Percentiles rank a stretch among this genome's conserved stretches.
Evolutionary conservation across 2,797 vertebrate species (phyloP).

Genomic region (Margarornis squamiger): DNA sequence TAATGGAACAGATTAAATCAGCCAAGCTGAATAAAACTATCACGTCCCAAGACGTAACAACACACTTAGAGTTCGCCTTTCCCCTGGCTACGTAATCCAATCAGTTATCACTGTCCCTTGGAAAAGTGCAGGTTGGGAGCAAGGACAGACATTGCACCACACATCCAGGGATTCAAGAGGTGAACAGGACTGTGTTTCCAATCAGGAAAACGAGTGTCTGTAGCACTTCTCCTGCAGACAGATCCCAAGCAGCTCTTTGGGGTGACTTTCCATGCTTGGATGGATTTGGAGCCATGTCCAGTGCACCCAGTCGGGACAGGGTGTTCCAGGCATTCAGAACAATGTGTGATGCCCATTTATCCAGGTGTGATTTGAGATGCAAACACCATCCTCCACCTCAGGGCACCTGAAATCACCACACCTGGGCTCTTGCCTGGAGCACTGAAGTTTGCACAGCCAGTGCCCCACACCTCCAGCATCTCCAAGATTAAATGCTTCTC

Average conservation of each 20-base stretch:
- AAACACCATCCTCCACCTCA: background rate
- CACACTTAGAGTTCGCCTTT: background rate
- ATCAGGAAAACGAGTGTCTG: fast-evolving
- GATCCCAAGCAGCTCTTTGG: background rate
- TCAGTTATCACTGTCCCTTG: background rate
- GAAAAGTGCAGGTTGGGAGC: background rate
- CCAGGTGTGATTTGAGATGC: background rate
- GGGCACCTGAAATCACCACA: background rate
- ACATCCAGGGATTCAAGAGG: background rate
- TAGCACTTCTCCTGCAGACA: background rate
- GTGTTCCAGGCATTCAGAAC: fast-evolving
- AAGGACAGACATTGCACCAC: background rate
- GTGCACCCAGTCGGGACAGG: background rate
- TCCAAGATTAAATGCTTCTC: background rate
- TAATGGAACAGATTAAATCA: slow-evolving; percentile 51
- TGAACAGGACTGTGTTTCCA: fast-evolving
- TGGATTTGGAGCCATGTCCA: background rate
- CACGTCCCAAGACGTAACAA: background rate
- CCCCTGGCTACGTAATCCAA: background rate
- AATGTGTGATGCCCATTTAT: fast-evolving
- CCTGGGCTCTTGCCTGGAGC: background rate
- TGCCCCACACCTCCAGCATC: background rate
- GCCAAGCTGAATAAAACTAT: slow-evolving; percentile 40
- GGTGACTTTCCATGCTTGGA: background rate
- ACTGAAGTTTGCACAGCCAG: background rate